Evolutionary conservation across 2,797 vertebrate species (phyloP).

Genomic region (Mionectes olivaceus): DNA sequence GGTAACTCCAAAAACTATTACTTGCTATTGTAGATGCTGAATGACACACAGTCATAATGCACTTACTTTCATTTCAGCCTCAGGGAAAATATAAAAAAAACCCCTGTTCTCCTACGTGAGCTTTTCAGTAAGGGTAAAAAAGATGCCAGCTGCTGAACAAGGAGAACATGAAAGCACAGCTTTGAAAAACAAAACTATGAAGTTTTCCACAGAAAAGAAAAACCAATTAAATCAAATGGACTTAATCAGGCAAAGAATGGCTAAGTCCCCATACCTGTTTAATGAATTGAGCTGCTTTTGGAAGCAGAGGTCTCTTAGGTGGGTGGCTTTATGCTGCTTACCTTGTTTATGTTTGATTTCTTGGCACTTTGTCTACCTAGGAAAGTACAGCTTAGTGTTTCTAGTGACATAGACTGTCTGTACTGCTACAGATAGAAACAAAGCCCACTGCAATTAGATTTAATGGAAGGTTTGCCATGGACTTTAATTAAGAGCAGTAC

Average conservation of each 20-base stretch:
- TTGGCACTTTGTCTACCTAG: constrained; percentile 26
- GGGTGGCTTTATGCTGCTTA: not conserved
- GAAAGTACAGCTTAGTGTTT: not conserved
- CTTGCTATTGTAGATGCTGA: constrained; percentile 66
- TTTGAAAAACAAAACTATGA: not conserved
- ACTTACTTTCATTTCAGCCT: constrained; percentile 67
- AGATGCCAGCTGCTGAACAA: not conserved
- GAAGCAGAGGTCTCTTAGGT: not conserved
- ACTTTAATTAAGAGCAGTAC: not conserved
- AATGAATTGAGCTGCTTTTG: constrained; percentile 30
- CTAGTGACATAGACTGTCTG: not conserved
- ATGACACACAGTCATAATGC: constrained; percentile 49
- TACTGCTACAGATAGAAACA: not conserved
- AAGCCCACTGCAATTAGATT: not conserved
- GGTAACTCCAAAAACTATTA: constrained; percentile 69
- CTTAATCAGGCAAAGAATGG: constrained; percentile 50
- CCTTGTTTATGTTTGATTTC: constrained; percentile 25
- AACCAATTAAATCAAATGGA: not conserved
- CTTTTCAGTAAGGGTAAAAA: not conserved
- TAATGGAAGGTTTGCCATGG: not conserved
- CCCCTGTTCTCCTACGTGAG: constrained; percentile 11
- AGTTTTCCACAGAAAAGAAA: not conserved
- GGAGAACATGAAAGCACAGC: not conserved
- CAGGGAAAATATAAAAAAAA: constrained; percentile 57
- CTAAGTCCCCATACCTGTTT: constrained; percentile 26